Evolutionary conservation across 1,140 invertebrate species (phyloP).

Genomic region (Paraescarpia echinospica): DNA sequence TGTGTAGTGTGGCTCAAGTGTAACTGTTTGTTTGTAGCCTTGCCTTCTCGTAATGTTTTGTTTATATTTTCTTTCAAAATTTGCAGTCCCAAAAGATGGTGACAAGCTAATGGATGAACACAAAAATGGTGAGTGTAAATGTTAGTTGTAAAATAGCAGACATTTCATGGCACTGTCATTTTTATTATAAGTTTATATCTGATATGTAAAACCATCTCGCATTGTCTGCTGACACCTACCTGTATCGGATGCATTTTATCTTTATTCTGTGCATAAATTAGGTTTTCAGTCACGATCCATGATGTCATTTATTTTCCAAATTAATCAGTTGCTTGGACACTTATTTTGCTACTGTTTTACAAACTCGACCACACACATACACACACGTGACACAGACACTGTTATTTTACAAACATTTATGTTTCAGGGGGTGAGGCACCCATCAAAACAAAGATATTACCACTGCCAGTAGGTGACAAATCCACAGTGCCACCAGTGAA

Average conservation of each 20-base stretch:
- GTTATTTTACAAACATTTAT: not conserved
- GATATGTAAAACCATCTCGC: no score
- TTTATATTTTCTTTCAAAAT: not conserved
- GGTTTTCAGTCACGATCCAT: not conserved
- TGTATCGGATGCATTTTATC: not conserved
- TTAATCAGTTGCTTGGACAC: no score
- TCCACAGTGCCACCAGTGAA: not conserved
- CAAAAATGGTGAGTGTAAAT: slow-evolving; percentile 6
- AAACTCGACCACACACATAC: no score
- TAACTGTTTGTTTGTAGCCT: not conserved
- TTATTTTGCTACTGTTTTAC: no score
- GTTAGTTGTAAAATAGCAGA: not conserved
- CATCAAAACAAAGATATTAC: not conserved
- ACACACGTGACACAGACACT: no score
- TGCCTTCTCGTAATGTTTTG: not conserved
- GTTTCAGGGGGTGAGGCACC: not conserved
- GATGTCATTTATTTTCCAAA: not conserved
- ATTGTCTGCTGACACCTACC: not conserved
- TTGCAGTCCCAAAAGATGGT: not conserved
- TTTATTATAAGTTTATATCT: not conserved
- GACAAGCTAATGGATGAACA: not conserved
- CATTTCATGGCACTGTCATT: not conserved
- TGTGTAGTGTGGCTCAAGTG: not conserved
- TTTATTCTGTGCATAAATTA: not conserved
- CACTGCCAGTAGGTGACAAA: not conserved